These are phyloP conservation scores for Alfaro cultratus DNA, from an alignment of 2,797 vertebrate species.

Conservation along the genomic window DNA sequence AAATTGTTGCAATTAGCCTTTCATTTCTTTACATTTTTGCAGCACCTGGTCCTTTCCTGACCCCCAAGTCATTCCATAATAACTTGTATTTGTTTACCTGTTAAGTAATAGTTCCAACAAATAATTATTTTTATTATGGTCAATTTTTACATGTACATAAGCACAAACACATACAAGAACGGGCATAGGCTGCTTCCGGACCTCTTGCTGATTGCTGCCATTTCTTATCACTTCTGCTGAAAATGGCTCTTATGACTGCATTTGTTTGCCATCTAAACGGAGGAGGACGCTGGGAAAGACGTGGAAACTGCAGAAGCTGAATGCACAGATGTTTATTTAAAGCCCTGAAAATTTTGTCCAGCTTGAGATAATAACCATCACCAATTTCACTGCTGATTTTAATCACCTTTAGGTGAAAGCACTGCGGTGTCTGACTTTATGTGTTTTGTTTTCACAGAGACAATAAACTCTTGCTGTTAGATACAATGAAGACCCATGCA, in stretches of 20 bases:
- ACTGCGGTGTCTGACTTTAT: conserved; percentile 8
- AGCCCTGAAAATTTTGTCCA: not conserved
- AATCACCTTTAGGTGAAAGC: conserved; percentile 16
- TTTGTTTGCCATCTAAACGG: conserved; percentile 65
- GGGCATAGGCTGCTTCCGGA: conserved; percentile 57
- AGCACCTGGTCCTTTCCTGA: conserved; percentile 53
- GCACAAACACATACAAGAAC: conserved; percentile 56
- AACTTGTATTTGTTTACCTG: conserved; percentile 62
- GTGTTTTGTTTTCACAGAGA: conserved; percentile 4
- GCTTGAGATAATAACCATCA: not conserved
- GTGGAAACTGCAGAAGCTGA: conserved; percentile 48
- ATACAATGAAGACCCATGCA: conserved; percentile 7
- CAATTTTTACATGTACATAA: conserved; percentile 41
- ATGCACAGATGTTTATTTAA: conserved; percentile 30
- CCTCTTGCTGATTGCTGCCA: conserved; percentile 72
- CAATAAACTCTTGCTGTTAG: not conserved
- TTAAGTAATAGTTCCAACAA: conserved; percentile 67
- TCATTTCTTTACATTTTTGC: conserved; percentile 44
- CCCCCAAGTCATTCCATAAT: conserved; percentile 50
- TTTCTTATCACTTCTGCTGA: conserved; percentile 71
- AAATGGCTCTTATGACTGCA: conserved; percentile 62
- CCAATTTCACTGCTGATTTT: not conserved
- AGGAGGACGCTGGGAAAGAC: conserved; percentile 21
- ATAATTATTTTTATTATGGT: conserved; percentile 23
- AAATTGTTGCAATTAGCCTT: not conserved